These are phyloP conservation scores for Ophion ellenae DNA, from an alignment of 2,888 invertebrate species.

Conservation along the genomic window DNA sequence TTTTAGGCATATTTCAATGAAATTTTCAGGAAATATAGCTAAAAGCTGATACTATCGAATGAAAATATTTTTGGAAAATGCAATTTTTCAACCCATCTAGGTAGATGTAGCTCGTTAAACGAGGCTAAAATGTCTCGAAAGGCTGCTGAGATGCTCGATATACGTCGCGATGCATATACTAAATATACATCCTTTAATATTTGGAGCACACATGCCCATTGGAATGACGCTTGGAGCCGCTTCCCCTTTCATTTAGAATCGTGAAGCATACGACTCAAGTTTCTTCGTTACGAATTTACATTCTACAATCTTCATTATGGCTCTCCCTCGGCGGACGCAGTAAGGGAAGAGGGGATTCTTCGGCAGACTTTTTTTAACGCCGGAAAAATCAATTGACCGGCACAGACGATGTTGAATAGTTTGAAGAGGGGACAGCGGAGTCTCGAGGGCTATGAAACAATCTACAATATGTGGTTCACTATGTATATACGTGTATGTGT, in stretches of 20 bases:
- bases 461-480: not conserved
- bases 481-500: not conserved
- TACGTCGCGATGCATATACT: constrained; percentile 12
- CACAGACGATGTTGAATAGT: constrained; percentile 40
- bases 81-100: too few species aligned
- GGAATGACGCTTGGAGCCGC: constrained; percentile 8
- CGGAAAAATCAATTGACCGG: constrained; percentile 63
- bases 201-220: constrained; percentile 39
- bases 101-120: not conserved
- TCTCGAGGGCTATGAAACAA: constrained; percentile 34
- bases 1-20: too few species aligned
- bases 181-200: constrained; percentile 38
- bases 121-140: not conserved
- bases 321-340: not conserved
- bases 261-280: not conserved
- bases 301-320: constrained; percentile 32
- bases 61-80: too few species aligned
- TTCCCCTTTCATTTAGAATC: constrained; percentile 37
- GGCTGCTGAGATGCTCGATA: not conserved
- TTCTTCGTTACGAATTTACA: constrained; percentile 21
- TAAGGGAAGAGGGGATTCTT: not conserved
- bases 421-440: constrained; percentile 36
- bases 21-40: too few species aligned
- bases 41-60: too few species aligned
- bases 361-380: constrained; percentile 48